Percentiles rank a stretch among this genome's conserved stretches.
These are phyloP conservation scores for Chelmon rostratus DNA, from an alignment of 2,797 vertebrate genomes.

Conservation along the genomic window DNA sequence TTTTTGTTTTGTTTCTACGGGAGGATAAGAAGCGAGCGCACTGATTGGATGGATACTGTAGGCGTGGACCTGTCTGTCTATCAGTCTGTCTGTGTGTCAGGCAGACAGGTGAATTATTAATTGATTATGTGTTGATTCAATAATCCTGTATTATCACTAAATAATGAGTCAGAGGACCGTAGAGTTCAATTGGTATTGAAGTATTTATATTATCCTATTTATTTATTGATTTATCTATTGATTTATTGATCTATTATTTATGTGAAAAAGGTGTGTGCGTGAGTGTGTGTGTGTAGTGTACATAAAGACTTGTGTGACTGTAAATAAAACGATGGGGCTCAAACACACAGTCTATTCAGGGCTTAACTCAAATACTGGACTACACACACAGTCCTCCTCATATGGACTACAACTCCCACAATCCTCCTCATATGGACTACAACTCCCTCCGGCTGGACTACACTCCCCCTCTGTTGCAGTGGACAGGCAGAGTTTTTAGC, in stretches of 20 bases:
- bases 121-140: slow-evolving; percentile 12
- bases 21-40: neutral
- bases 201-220: slow-evolving; percentile 70
- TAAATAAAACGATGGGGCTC: slow-evolving; percentile 80
- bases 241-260: slow-evolving; percentile 61
- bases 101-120: neutral
- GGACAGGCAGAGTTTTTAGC: neutral
- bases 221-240: slow-evolving; percentile 61
- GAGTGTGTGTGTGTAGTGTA: slow-evolving; percentile 53
- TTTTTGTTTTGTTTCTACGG: slow-evolving; percentile 27
- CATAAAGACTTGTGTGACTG: slow-evolving; percentile 77
- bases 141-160: slow-evolving; percentile 52
- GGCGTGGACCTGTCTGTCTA: neutral
- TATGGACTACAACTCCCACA: neutral
- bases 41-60: slow-evolving; percentile 23
- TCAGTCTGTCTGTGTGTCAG: neutral
- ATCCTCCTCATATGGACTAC: neutral
- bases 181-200: slow-evolving; percentile 58
- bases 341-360: slow-evolving; percentile 81
- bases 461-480: neutral
- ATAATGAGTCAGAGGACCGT: slow-evolving; percentile 47
- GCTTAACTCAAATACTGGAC: slow-evolving; percentile 68
- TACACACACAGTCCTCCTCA: slow-evolving; percentile 15
- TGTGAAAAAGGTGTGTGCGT: slow-evolving; percentile 42
- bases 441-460: neutral